Base-by-base conservation (phyloP, 2,888 invertebrate species). In the Ramazzottius varieornatus region DNA sequence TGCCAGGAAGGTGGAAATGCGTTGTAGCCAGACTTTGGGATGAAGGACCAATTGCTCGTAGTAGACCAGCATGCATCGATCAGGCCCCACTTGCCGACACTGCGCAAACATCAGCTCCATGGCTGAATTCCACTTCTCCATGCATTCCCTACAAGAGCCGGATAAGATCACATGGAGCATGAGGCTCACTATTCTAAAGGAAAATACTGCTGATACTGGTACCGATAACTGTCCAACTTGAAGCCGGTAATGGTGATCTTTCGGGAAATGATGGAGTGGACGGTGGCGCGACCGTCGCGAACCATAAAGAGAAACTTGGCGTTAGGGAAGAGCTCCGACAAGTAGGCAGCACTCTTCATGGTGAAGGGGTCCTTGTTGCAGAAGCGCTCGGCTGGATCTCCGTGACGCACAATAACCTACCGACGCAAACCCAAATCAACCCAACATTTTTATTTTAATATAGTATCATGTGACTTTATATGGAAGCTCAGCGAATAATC, bases 301-400 rank as follows among this genome's bases (percentile, higher is more conserved):
- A 96, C 85, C 92, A 96, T 93, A 78, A 96, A 88, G 71, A 98
- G 82, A 79, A 93, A 98, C 79, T 94, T 94, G 67, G 93, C 86
- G 75, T 92, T 91, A 63, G 98, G 96, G 79, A 98, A 99, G 68
- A 98, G 81, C 75, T 89, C 86, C 69, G 88, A 83, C 72, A 99
- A 85, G 77, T 90, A 96, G 65, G 86, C 84, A 73, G 92, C 92
- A 82, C 92, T 92, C 80, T 94, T 94, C 70, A 98, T 82, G 67
- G 93, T 93, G 70, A 98, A 84, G 65, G 98, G 98, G 79, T 98
- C 98, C 79, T 98, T 98, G 81, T 98, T 98, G 81, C 98, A 98
- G 68, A 96, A 83, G 65, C 93, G 81, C 68, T 88, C 84, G 65
- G 96, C 94, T 33, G 90, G 86, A 73, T 91, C 90, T 63, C 96